Conservation (phyloP, 2,113 vertebrate genomes). For the Cyprinus carpio region DNA sequence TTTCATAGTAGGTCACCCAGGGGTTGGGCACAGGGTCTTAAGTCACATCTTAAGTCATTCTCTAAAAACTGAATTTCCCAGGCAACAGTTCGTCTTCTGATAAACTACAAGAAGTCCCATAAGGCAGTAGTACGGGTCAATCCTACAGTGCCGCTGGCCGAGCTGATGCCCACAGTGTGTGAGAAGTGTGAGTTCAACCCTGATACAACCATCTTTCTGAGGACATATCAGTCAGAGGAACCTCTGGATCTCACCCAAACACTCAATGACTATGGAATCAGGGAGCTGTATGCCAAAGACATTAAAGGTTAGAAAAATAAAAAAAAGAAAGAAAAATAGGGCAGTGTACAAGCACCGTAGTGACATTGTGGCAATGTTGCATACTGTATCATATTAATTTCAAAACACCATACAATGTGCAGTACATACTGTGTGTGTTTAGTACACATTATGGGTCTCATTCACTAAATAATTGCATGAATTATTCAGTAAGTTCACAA, state of each 20-base stretch:
- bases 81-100: slow-evolving; percentile 89
- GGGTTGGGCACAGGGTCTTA: not conserved
- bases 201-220: slow-evolving; percentile 78
- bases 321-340: too few relatives aligned
- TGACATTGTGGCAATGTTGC: not conserved
- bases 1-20: not conserved
- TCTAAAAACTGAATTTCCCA: slow-evolving; percentile 54
- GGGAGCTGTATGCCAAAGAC: slow-evolving; percentile 90
- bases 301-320: slow-evolving; percentile 63
- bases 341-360: too few relatives aligned
- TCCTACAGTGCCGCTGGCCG: slow-evolving; percentile 82
- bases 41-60: not conserved
- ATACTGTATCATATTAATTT: not conserved
- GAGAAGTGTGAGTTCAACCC: slow-evolving; percentile 90
- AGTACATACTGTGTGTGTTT: too few relatives aligned
- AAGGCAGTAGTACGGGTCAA: slow-evolving; percentile 90
- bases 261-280: slow-evolving; percentile 87
- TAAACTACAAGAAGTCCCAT: slow-evolving; percentile 92
- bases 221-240: slow-evolving; percentile 79
- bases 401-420: too few relatives aligned
- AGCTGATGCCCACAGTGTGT: slow-evolving; percentile 80
- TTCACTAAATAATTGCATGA: too few relatives aligned
- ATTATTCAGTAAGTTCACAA: too few relatives aligned
- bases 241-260: slow-evolving; percentile 82
- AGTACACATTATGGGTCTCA: too few relatives aligned